These are phyloP conservation scores for Pristionchus exspectatus DNA, from an alignment of 2,888 invertebrate species.

Conservation along the genomic window DNA sequence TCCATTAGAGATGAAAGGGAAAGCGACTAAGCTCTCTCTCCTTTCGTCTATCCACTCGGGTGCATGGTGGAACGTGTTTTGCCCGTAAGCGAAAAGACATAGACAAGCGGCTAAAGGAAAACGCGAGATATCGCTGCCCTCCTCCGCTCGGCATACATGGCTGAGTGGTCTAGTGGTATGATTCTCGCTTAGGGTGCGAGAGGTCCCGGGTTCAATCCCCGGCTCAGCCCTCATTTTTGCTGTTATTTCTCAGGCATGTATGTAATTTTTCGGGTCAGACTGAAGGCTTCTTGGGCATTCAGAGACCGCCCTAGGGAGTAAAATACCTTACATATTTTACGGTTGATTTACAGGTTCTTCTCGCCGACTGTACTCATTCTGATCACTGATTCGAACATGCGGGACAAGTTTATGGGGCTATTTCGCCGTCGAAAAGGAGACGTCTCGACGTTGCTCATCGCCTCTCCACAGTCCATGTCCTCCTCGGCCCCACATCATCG, in stretches of 20 bases:
- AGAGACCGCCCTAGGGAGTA: no score
- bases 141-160: constrained; percentile 39
- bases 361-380: constrained; percentile 3
- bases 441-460: background rate
- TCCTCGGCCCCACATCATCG: background rate
- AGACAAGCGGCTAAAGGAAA: background rate
- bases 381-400: constrained; percentile 15
- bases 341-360: constrained; percentile 9
- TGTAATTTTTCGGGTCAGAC: no score
- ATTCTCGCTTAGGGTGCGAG: constrained; percentile 80
- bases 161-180: constrained; percentile 79
- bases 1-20: background rate
- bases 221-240: constrained; percentile 64
- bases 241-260: background rate
- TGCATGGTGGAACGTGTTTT: background rate
- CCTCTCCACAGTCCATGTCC: background rate
- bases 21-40: background rate
- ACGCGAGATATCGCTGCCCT: background rate
- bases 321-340: background rate
- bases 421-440: background rate
- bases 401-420: background rate
- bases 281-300: no score
- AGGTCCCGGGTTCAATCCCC: constrained; percentile 79
- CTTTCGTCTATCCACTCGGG: background rate
- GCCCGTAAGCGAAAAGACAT: background rate